Evolutionary conservation across 2,797 vertebrate genomes (phyloP), one percentile per base, ranked within the genome.

Genomic region (Anableps anableps): DNA sequence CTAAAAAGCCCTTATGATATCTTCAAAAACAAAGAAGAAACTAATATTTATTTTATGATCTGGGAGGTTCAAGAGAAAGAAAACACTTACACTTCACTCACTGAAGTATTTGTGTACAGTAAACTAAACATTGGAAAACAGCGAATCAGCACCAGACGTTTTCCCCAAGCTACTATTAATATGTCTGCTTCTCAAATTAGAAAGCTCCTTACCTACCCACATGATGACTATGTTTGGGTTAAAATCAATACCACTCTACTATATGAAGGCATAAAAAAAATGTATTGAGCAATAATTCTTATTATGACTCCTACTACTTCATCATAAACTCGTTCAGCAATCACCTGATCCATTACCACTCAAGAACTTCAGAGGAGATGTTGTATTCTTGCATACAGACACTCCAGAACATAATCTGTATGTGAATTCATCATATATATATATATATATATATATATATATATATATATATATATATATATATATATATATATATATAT

Each of bases 251-350:
- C 68, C 41, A 71, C 68, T 68, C 64, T 43, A 71, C 26, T 13
- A 41, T 43, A 71, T 70, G 66, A 70, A 43, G 23, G 41, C 13
- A 71, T 71, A 45, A 43, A 68, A 66, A 68, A 70, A 70, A 26
- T n/a, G 26, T n/a, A 45, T 70, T 45, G 45, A 70, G 66, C 41
- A 43, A 71, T 41, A 38, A 23, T 71, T 16, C 26, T 71, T 71
- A n/a, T 45, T 71, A 45, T 71, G 26, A n/a, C 13, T 41, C 23
- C 21, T 5, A 41, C 21, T 41, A 38, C 34, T 41, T 41, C 36
- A 41, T 21, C 38, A 71, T 45, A 45, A 16, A 71, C 23, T 26
- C 38, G 8, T 23, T 71, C 23, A 45, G 41, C 68, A 70, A n/a
- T n/a, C 66, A 43, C 23, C 34, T 41, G 38, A 11, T 16, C 23